Evolutionary conservation across 2,888 invertebrate genomes (phyloP), one percentile per base, ranked within the genome.

Genomic region (Trichogramma dendrolimi): DNA sequence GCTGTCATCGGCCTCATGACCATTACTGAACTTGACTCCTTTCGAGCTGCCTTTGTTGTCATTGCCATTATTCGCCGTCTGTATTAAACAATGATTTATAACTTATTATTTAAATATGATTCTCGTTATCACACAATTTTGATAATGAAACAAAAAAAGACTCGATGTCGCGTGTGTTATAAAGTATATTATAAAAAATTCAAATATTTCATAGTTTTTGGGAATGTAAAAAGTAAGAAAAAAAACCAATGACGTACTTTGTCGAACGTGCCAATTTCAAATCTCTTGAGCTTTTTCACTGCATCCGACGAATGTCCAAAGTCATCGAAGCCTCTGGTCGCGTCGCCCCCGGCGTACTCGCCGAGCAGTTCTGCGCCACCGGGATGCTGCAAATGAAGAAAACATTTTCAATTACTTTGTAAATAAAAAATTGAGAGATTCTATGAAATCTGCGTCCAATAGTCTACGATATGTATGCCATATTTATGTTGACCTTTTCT

Each of bases 271-370:
- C 90, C 90, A 53, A 91, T 85, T 80, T 86, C 87, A 69, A 79
- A 84, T 62, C 82, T 81, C 71, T 83, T 83, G 60, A 90, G 69
- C 44, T 84, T 79, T 40, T 74, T 79, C 57, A 78, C 80, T 0
- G 90, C 89, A 72, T 89, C 88, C 0, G 81, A 72, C 0, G 88
- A 86, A 79, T 91, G 91, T 0, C 88, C 89, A 0, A 82, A 83
- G 44, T 86, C 83, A 41, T 87, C 83, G 75, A 88, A 90, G 0
- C 82, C 86, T 65, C 81, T 82, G 0, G 88, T 88, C 4, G 83
- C 84, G 74, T 90, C 88, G 69, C 80, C 84, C 6, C 91, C 90
- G 0, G 86, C 89, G 58, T 82, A 85, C 68, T 89, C 89, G 14
- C 79, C 69, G 46, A 90, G 80, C 10, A 84, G 66, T 39, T 88